Evolutionary conservation across 1,140 invertebrate genomes (phyloP), one percentile per base, ranked within the genome.

Genomic region (Atta colombica): DNA sequence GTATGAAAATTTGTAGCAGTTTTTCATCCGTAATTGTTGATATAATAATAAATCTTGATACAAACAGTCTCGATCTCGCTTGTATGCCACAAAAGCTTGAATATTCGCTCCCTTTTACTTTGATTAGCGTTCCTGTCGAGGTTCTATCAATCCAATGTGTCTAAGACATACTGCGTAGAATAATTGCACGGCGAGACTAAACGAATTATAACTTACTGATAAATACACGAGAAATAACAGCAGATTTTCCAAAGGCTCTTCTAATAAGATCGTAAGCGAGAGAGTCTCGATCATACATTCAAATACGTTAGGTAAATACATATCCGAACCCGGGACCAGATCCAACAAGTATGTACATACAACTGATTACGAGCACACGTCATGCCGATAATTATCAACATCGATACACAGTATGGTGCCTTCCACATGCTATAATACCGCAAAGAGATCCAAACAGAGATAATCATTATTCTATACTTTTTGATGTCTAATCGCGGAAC

Each of bases 321-420:
- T 87, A 84, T 10, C 35, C 25, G 1, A 77, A 53, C 55, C 12
- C 21, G 18, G 16, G 18, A 51, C 55, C 45, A 28, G n/a, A 66
- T 12, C 25, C 66, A 28, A 28, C 31, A 53, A 18, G 39, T 55
- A 31, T n/a, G 7, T 51, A 2, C 18, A n/a, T 71, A 82, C 68
- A 88, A 74, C 86, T 60, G 74, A 63, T 68, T 21, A 49, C 51
- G 51, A 31, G 51, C 53, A 58, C 18, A 58, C n/a, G 12, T 45
- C 69, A 77, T 45, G 14, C 31, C 58, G 86, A 86, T 92, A 92
- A 91, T 92, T 92, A 92, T 92, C 82, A 89, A 80, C 88, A 89
- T 89, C 63, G 90, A 88, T 89, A 77, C 77, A 77, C 58, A 63
- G 51, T 63, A 68, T 77, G 88, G 78, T 88, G 86, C 51, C 75